These are phyloP conservation scores for Sebastes nivosus DNA, from an alignment of 2,797 vertebrate species.

Conservation along the genomic window DNA sequence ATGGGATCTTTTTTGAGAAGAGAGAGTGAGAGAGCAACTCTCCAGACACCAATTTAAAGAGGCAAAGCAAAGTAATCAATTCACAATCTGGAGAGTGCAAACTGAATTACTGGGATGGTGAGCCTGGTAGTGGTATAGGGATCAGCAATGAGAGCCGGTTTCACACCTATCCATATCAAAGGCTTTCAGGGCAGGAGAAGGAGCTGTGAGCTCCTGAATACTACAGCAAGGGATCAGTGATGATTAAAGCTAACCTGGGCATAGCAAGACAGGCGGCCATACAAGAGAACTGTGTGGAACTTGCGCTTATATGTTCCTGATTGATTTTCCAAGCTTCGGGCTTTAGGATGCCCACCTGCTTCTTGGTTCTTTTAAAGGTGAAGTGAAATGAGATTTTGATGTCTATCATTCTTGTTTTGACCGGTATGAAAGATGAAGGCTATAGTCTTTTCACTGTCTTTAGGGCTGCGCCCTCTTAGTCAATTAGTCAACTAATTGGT, in stretches of 20 bases:
- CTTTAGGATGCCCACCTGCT: slow-evolving; percentile 48
- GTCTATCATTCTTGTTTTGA: slow-evolving; percentile 30
- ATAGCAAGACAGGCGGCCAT: slow-evolving; percentile 47
- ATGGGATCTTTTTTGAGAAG: slow-evolving; percentile 40
- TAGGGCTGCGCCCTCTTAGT: background rate
- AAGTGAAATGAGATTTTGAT: slow-evolving; percentile 43
- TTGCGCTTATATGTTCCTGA: slow-evolving; percentile 46
- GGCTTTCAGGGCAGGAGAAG: slow-evolving; percentile 63
- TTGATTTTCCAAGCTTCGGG: slow-evolving; percentile 65
- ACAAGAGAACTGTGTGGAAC: slow-evolving; percentile 58
- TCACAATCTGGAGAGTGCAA: slow-evolving; percentile 75
- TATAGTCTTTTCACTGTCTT: background rate
- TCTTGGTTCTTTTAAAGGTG: slow-evolving; percentile 18
- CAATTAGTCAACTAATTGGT: background rate
- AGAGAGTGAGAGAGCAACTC: slow-evolving; percentile 36
- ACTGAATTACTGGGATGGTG: slow-evolving; percentile 71
- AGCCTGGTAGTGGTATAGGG: slow-evolving; percentile 58
- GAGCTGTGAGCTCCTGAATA: slow-evolving; percentile 64
- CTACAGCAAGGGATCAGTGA: slow-evolving; percentile 61
- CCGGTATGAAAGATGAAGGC: background rate
- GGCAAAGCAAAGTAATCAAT: slow-evolving; percentile 80
- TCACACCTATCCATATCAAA: slow-evolving; percentile 80
- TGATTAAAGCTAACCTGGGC: slow-evolving; percentile 81
- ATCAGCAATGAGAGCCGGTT: slow-evolving; percentile 62
- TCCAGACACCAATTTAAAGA: slow-evolving; percentile 75